phyloP scores from a whole-genome alignment of 2,113 vertebrate genomes.

The Paedocypris sp. region DNA sequence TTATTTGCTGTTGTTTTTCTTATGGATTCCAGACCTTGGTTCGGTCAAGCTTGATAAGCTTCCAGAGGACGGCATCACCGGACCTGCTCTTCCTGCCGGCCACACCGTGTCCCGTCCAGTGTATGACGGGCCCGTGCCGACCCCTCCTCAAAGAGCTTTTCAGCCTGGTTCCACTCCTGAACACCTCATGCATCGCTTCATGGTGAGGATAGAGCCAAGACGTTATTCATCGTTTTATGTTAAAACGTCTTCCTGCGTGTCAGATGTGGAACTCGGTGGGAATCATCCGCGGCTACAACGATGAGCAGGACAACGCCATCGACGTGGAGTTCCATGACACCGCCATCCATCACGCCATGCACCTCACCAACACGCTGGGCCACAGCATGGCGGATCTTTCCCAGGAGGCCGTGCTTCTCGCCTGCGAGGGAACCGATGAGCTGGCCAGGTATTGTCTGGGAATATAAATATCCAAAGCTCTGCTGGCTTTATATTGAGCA shows the following conservation, averaged over 20 bases:
- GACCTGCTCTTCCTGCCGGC: conserved; percentile 36
- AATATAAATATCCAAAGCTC: no score
- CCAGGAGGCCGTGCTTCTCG: conserved; percentile 79
- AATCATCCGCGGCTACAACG: conserved; percentile 85
- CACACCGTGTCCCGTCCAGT: conserved; percentile 48
- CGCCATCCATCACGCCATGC: conserved; percentile 84
- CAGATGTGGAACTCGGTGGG: conserved; percentile 92
- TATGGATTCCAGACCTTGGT: conserved; percentile 57
- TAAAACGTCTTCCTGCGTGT: background rate
- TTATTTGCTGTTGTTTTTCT: no score
- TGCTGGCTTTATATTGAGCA: no score
- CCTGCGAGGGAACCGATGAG: conserved; percentile 75
- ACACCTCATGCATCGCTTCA: conserved; percentile 88
- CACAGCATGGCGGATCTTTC: conserved; percentile 84
- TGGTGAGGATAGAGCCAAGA: conserved; percentile 58
- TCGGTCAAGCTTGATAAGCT: conserved; percentile 59
- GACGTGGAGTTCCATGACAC: conserved; percentile 93
- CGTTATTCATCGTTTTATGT: background rate
- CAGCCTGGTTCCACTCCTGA: conserved; percentile 83
- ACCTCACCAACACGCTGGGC: conserved; percentile 79
- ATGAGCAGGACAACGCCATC: conserved; percentile 89
- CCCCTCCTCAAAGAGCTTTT: conserved; percentile 80
- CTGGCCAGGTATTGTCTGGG: conserved; percentile 71
- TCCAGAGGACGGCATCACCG: conserved; percentile 48
- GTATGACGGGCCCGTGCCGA: conserved; percentile 80